phyloP scores from a whole-genome alignment of 2,113 vertebrate genomes.

The Platysternon megacephalum region DNA sequence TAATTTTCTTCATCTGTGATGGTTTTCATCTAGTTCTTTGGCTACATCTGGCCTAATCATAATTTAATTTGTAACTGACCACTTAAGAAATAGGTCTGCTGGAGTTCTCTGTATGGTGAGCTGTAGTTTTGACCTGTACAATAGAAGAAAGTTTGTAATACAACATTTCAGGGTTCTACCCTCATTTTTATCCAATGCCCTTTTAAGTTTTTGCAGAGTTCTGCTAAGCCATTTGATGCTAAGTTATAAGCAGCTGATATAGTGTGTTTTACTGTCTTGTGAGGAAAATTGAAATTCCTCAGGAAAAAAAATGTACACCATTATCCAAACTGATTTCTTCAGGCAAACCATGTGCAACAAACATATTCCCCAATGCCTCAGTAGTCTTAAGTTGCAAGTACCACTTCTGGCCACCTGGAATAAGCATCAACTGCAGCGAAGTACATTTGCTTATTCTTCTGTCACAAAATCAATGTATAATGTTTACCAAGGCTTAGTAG shows the following conservation, averaged over 20 bases:
- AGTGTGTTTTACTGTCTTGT: background rate
- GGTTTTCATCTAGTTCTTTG: background rate
- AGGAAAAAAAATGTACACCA: background rate
- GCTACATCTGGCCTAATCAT: background rate
- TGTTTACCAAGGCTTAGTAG: background rate
- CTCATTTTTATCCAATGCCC: background rate
- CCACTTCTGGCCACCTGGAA: background rate
- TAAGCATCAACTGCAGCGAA: slow-evolving; percentile 24
- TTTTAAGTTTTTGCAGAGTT: background rate
- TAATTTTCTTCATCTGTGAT: background rate
- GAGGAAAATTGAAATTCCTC: background rate
- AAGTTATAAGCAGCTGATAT: background rate
- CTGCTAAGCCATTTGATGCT: background rate
- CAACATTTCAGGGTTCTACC: background rate
- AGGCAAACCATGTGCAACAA: background rate
- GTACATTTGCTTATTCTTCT: background rate
- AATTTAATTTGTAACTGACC: background rate
- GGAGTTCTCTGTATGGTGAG: background rate
- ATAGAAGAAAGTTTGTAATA: background rate
- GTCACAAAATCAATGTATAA: background rate
- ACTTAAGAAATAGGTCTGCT: background rate
- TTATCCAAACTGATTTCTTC: background rate
- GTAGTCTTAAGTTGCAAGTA: slow-evolving; percentile 4
- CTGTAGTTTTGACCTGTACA: background rate
- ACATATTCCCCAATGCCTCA: background rate